Conservation (phyloP, 2,888 invertebrate species). For the Blomia tropicalis region DNA sequence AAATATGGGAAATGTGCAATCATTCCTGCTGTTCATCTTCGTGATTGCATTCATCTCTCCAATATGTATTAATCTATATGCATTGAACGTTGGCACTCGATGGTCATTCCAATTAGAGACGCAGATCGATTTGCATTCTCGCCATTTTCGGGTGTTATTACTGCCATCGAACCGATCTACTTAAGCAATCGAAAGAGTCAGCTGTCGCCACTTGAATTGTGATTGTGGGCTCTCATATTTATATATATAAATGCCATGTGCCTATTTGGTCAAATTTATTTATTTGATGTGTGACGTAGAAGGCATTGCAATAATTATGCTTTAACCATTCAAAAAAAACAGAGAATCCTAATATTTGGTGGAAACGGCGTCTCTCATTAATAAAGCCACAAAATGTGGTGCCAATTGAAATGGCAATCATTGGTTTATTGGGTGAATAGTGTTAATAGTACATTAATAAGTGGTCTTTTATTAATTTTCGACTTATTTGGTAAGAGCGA, state of each 20-base stretch:
- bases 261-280: neutral
- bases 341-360: neutral
- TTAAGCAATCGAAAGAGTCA: neutral
- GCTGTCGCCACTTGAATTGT: conserved; percentile 3
- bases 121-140: too few relatives aligned
- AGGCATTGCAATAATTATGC: neutral
- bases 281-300: neutral
- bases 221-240: too few relatives aligned
- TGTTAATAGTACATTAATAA: too few relatives aligned
- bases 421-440: too few relatives aligned
- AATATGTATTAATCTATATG: too few relatives aligned
- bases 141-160: too few relatives aligned
- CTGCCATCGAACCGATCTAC: conserved; percentile 15
- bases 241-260: too few relatives aligned
- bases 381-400: neutral
- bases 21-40: too few relatives aligned
- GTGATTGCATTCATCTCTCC: too few relatives aligned
- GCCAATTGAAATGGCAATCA: neutral
- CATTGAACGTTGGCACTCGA: too few relatives aligned
- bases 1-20: too few relatives aligned
- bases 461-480: conserved; percentile 12
- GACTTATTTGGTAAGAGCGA: neutral
- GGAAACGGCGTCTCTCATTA: neutral
- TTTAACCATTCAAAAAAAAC: neutral
- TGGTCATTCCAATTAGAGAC: too few relatives aligned